Percentiles rank a stretch among this genome's conserved stretches.
phyloP scores from a whole-genome alignment of 2,888 invertebrate genomes.

The Pachymerium ferrugineum region DNA sequence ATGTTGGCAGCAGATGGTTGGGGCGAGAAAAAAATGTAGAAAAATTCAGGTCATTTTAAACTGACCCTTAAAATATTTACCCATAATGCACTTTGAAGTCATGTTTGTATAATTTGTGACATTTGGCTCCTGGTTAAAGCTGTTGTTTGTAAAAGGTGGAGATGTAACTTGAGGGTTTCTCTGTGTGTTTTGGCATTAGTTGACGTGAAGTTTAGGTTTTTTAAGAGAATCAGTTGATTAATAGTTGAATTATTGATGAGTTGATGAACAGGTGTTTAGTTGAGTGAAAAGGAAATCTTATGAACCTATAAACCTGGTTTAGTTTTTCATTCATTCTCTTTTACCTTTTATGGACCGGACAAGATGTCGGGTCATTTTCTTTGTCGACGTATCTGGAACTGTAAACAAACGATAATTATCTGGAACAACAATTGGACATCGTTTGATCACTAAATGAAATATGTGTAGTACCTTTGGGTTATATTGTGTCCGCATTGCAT shows the following conservation, averaged over 20 bases:
- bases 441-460: no score
- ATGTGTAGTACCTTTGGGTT: no score
- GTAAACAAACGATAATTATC: no score
- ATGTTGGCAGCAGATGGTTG: background rate
- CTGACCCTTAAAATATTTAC: background rate
- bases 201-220: background rate
- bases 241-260: background rate
- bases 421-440: no score
- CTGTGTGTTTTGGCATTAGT: no score
- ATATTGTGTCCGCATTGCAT: no score
- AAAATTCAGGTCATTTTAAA: background rate
- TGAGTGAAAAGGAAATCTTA: background rate
- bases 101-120: background rate
- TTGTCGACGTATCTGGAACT: no score
- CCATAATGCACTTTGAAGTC: background rate
- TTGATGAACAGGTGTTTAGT: conserved; percentile 1
- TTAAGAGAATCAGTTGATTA: background rate
- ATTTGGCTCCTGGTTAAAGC: background rate
- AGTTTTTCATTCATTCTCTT: conserved; percentile 19
- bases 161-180: background rate
- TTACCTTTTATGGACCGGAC: background rate
- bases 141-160: background rate
- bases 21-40: background rate
- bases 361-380: no score
- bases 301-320: conserved; percentile 18